These are phyloP conservation scores for Philhelius pedissequus DNA, from an alignment of 2,888 invertebrate genomes.

Conservation along the genomic window DNA sequence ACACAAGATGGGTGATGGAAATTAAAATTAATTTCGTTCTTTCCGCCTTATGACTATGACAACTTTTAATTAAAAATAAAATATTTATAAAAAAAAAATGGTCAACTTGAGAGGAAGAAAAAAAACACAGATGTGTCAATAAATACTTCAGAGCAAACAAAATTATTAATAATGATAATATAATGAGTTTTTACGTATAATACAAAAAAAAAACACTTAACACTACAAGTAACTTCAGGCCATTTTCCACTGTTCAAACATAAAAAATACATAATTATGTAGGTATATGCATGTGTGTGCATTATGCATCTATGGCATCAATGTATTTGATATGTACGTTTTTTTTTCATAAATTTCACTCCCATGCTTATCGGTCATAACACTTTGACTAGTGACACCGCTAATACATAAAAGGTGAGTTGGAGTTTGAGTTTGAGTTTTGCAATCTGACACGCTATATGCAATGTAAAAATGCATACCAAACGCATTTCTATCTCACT, in stretches of 20 bases:
- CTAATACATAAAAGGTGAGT: too few relatives aligned
- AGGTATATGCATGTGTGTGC: background rate
- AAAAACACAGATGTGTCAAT: too few relatives aligned
- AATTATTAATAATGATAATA: background rate
- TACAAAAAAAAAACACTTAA: background rate
- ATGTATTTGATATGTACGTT: background rate
- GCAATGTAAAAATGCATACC: slow-evolving; percentile 42
- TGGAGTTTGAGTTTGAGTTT: background rate
- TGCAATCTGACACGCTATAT: slow-evolving; percentile 48
- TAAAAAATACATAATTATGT: background rate
- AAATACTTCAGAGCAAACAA: background rate
- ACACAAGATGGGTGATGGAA: too few relatives aligned
- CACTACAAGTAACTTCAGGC: background rate
- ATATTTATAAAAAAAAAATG: too few relatives aligned
- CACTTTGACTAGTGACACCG: slow-evolving; percentile 21
- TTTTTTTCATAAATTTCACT: background rate
- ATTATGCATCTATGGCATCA: background rate
- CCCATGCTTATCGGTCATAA: background rate
- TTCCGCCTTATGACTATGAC: too few relatives aligned
- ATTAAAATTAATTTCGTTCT: too few relatives aligned
- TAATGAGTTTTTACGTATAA: background rate
- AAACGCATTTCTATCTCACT: slow-evolving; percentile 23
- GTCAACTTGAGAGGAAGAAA: too few relatives aligned
- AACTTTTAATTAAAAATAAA: too few relatives aligned
- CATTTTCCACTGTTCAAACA: background rate